These are phyloP conservation scores for Alosa alosa DNA, from an alignment of 2,113 vertebrate genomes.

Conservation along the genomic window DNA sequence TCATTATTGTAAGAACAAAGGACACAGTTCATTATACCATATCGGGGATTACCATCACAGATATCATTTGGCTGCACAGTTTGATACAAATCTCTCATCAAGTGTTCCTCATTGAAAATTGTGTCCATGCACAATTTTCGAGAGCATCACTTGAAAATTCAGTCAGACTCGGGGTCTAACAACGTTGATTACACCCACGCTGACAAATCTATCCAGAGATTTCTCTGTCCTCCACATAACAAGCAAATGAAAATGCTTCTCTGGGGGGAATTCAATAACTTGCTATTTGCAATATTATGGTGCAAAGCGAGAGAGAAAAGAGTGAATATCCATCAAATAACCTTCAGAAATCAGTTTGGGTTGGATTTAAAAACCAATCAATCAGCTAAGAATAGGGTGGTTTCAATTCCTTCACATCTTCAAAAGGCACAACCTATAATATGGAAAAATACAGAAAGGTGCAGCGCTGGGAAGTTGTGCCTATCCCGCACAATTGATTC, in stretches of 20 bases:
- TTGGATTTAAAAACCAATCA: background rate
- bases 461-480: background rate
- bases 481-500: too few relatives aligned
- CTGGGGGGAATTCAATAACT: background rate
- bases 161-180: background rate
- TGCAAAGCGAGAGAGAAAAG: background rate
- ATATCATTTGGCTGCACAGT: conserved; percentile 11
- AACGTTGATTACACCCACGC: background rate
- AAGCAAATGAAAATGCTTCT: background rate
- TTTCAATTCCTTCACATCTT: background rate
- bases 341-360: background rate
- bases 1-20: conserved; percentile 26
- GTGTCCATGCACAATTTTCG: background rate
- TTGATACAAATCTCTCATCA: conserved; percentile 30
- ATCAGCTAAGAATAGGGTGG: background rate
- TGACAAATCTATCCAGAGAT: background rate
- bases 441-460: background rate
- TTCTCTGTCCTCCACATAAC: background rate
- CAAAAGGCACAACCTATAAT: background rate
- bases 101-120: conserved; percentile 18
- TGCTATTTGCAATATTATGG: background rate
- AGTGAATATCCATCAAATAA: background rate
- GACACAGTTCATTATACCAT: background rate
- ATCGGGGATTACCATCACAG: conserved; percentile 30
- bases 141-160: conserved; percentile 25